Evolutionary conservation across 2,888 invertebrate species (phyloP), one percentile per base, ranked within the genome.

Genomic region (Thumatha senex): DNA sequence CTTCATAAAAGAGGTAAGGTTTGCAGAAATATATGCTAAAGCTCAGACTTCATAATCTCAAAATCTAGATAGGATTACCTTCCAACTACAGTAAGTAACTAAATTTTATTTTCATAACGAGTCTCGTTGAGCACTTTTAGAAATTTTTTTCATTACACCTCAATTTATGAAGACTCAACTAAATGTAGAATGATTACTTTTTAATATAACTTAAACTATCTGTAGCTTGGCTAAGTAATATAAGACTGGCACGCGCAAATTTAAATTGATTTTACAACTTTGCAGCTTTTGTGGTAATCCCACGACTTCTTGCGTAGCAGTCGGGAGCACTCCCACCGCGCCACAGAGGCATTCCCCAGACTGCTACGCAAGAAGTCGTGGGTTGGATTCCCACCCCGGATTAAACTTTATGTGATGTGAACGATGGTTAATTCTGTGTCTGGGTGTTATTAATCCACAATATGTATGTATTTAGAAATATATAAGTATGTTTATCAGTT

Each of bases 81-180:
- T 18, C 9, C 33, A 33, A 42, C n/a, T 34, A 18, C 52, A 24
- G 18, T 24, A 24, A 18, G 40, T 41, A 36, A 54, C 50, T 42
- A 24, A 51, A 54, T 47, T 63, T 54, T 40, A 54, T 47, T 63
- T 54, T 40, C 47, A 24, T 55, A 64, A 67, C 60, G 64, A 64
- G 47, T 53, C 48, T 57, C 40, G 63, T 57, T 63, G 33, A 53
- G 44, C 52, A 40, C 34, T 35, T 51, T 38, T 48, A 51, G 40
- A 67, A n/a, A n/a, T n/a, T n/a, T 47, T 34, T 45, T 46, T 57
- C 56, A 67, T 63, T 57, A 53, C 46, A 46, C 38, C 13, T 31
- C 30, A 36, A 53, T 49, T 60, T 53, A 50, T 57, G 48, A 53
- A 48, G 41, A 54, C 46, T 48, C 45, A 35, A 12, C 42, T 34